A percentile compares a stretch with the other conserved stretches of the same genome.
phyloP scores from a whole-genome alignment of 2,888 invertebrate species.

The Synergus umbraculus region DNA sequence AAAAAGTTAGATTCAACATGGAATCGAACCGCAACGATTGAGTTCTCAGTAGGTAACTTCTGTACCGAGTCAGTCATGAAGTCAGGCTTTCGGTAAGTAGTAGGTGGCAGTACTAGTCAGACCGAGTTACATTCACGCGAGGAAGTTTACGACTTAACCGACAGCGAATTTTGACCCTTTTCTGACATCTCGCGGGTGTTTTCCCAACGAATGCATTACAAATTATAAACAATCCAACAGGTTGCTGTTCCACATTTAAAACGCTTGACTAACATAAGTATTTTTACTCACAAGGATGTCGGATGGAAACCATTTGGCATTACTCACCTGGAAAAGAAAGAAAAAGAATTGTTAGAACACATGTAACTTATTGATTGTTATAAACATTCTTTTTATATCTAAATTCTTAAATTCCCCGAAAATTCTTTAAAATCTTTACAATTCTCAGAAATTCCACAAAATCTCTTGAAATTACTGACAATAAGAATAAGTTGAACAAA shows the following conservation, averaged over 20 bases:
- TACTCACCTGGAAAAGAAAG: conserved; percentile 47
- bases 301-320: not conserved
- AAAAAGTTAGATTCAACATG: not conserved
- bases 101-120: conserved; percentile 73
- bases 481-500: too few species aligned
- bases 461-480: too few species aligned
- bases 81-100: conserved; percentile 57
- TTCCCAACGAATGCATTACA: conserved; percentile 34
- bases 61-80: conserved; percentile 66
- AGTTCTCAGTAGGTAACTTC: conserved; percentile 67
- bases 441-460: too few species aligned
- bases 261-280: not conserved
- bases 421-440: too few species aligned
- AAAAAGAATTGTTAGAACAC: conserved; percentile 38
- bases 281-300: conserved; percentile 26
- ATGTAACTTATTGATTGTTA: too few species aligned
- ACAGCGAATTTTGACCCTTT: conserved; percentile 45
- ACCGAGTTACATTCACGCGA: conserved; percentile 47
- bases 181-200: conserved; percentile 58
- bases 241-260: conserved; percentile 10
- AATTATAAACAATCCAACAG: conserved; percentile 37
- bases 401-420: too few species aligned
- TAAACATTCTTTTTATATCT: not conserved
- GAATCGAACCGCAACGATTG: not conserved
- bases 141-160: conserved; percentile 59